Evolutionary conservation across 37 sponge, comb jelly and placozoan species (phyloP).

Genomic region (Amphimedon queenslandica): DNA sequence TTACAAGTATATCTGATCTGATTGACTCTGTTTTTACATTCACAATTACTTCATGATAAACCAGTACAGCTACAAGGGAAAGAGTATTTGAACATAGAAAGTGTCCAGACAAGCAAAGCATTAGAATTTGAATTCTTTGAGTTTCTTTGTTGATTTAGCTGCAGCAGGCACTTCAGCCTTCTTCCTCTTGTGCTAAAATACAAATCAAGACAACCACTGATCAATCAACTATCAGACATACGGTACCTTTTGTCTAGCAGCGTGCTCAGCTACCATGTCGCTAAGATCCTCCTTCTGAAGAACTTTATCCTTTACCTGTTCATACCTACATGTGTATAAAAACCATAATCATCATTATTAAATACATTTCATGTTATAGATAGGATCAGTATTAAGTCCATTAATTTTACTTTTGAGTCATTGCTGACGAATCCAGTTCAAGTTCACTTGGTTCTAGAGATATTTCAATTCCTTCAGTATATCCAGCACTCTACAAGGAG

Average conservation of each 20-base stretch:
- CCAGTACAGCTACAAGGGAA: too few species aligned
- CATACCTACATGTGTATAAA: too few species aligned
- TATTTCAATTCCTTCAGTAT: constrained; percentile 66
- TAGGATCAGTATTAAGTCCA: not conserved
- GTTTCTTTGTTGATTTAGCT: constrained; percentile 71
- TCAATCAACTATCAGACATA: too few species aligned
- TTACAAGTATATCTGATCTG: too few species aligned
- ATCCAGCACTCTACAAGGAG: constrained; percentile 1
- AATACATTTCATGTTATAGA: not conserved
- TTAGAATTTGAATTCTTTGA: constrained; percentile 86
- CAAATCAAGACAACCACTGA: not conserved
- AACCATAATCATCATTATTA: too few species aligned
- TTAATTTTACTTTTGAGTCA: constrained; percentile 91
- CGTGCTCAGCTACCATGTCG: constrained; percentile 91
- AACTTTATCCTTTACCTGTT: constrained; percentile 67
- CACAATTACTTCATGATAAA: too few species aligned
- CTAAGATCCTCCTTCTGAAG: constrained; percentile 77
- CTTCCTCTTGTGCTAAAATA: constrained; percentile 51
- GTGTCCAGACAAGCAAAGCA: too few species aligned
- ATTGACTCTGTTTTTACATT: too few species aligned
- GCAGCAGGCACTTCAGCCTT: constrained; percentile 12
- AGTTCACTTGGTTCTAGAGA: constrained; percentile 87
- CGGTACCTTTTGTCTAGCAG: constrained; percentile 77
- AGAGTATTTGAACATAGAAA: too few species aligned
- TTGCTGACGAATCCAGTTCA: constrained; percentile 79